phyloP scores from a whole-genome alignment of 2,888 invertebrate species.

The Erpobdella octoculata region DNA sequence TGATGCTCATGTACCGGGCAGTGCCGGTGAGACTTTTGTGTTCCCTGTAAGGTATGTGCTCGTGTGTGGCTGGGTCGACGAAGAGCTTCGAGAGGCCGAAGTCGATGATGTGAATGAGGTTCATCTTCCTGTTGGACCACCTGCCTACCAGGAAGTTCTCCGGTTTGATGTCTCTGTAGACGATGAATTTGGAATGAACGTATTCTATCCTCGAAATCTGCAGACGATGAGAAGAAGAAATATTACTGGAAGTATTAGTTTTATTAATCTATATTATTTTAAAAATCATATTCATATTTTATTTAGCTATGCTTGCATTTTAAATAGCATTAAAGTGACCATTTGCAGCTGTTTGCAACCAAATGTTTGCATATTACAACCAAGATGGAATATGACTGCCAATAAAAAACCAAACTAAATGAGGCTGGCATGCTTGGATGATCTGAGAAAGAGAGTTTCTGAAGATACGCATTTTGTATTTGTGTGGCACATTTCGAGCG shows the following conservation, averaged over 20 bases:
- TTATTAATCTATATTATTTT: no score
- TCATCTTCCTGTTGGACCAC: conserved; percentile 91
- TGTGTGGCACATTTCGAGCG: no score
- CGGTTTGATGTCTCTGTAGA: conserved; percentile 98
- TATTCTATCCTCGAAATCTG: conserved; percentile 97
- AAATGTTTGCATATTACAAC: no score
- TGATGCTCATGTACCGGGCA: conserved; percentile 99
- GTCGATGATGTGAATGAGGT: conserved; percentile 99
- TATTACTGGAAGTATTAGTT: not conserved
- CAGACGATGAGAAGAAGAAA: not conserved
- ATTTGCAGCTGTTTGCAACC: no score
- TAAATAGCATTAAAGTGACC: no score
- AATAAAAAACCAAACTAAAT: no score
- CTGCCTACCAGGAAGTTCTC: conserved; percentile 99
- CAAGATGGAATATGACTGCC: no score
- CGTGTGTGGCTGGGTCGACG: conserved; percentile 84
- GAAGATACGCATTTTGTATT: no score
- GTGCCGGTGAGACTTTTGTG: conserved; percentile 99
- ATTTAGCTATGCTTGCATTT: no score
- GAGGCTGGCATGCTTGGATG: no score
- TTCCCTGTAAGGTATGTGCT: conserved; percentile 99
- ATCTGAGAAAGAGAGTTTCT: no score
- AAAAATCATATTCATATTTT: no score
- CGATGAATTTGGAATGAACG: conserved; percentile 95
- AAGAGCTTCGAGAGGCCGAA: conserved; percentile 99